Percentiles rank a stretch among this genome's conserved stretches.
phyloP scores from a whole-genome alignment of 2,113 vertebrate genomes.

The Protobothrops flavoviridis region DNA sequence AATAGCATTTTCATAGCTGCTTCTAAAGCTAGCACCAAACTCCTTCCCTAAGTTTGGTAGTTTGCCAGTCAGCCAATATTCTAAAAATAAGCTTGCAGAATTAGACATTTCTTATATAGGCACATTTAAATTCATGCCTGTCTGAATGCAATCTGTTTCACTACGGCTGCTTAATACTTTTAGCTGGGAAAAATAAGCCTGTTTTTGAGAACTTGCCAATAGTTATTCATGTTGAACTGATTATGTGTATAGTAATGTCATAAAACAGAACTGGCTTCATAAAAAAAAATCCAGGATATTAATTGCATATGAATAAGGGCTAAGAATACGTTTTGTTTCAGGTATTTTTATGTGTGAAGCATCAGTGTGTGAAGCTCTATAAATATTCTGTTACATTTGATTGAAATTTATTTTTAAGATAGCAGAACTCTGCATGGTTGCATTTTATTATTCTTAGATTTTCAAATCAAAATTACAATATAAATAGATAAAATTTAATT shows the following conservation, averaged over 20 bases:
- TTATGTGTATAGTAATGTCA: conserved; percentile 1
- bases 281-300: neutral
- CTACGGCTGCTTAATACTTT: neutral
- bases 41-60: neutral
- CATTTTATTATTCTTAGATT: neutral
- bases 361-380: neutral
- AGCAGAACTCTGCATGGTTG: neutral
- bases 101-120: conserved; percentile 19
- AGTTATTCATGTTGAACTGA: conserved; percentile 15
- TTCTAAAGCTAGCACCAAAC: neutral
- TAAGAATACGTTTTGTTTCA: neutral
- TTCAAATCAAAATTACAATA: neutral
- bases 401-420: neutral
- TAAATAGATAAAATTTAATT: neutral
- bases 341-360: conserved; percentile 8
- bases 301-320: neutral
- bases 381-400: neutral
- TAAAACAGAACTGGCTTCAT: neutral
- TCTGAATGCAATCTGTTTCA: conserved; percentile 28
- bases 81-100: conserved; percentile 23
- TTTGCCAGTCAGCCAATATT: neutral
- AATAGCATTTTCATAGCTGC: neutral
- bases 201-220: neutral
- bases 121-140: conserved; percentile 14
- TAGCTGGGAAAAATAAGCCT: neutral